phyloP scores from a whole-genome alignment of 1,140 invertebrate species.

The Coboldia fuscipes region DNA sequence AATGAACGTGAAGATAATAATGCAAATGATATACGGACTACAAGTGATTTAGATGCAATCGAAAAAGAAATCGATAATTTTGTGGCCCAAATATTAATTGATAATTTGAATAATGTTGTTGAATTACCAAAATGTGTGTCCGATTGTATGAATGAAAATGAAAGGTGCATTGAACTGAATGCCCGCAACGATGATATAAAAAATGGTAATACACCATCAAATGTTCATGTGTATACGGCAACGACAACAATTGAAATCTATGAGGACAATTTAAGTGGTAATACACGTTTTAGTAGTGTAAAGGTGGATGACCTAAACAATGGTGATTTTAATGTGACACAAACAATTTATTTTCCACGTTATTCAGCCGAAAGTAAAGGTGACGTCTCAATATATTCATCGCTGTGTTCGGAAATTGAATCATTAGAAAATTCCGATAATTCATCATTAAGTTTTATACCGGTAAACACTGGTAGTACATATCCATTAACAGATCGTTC shows the following conservation, averaged over 20 bases:
- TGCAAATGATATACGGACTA: not conserved
- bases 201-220: not conserved
- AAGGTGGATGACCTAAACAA: not conserved
- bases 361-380: not conserved
- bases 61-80: not conserved
- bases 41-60: not conserved
- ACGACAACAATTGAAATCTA: not conserved
- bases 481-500: not conserved
- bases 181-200: not conserved
- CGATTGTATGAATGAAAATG: not conserved
- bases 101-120: constrained; percentile 1
- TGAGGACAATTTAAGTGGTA: not conserved
- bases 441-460: not conserved
- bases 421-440: not conserved
- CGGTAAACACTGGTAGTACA: constrained; percentile 1
- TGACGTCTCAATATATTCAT: not conserved
- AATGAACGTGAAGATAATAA: not conserved
- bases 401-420: not conserved
- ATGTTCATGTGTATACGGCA: not conserved
- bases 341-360: not conserved
- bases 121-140: not conserved
- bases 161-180: too few species aligned
- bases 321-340: not conserved
- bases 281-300: not conserved
- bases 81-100: constrained; percentile 1